A percentile compares a stretch with the other conserved stretches of the same genome.
Conservation (phyloP, 1,140 invertebrate genomes). For the Pachyrhynchus sulphureomaculatus region DNA sequence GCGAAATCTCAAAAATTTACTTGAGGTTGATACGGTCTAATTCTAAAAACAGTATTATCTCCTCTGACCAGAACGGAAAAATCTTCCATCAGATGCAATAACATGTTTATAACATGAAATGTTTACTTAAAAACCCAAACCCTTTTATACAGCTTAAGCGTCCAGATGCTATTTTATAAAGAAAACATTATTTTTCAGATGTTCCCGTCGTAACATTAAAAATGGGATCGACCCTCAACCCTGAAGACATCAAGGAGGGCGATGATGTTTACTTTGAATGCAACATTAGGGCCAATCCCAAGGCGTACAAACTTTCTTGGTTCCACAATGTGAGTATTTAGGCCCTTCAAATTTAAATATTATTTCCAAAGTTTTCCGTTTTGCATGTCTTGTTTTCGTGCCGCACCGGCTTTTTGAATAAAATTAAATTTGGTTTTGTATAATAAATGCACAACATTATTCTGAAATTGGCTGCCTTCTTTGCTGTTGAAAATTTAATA, state of each 20-base stretch:
- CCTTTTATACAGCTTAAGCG: no score
- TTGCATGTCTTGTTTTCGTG: slow-evolving; percentile 16
- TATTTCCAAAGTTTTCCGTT: slow-evolving; percentile 30
- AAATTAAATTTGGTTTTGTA: slow-evolving; percentile 29
- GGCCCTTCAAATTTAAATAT: slow-evolving; percentile 34
- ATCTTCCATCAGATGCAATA: no score
- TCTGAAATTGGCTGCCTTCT: slow-evolving; percentile 1
- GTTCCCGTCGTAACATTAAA: slow-evolving; percentile 79
- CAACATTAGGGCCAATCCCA: slow-evolving; percentile 81
- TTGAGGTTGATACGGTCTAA: no score
- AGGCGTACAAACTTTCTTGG: slow-evolving; percentile 81
- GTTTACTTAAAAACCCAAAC: no score
- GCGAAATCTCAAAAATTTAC: no score
- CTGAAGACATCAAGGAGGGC: slow-evolving; percentile 85
- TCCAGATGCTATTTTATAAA: no score
- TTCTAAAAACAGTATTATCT: no score
- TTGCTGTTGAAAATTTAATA: slow-evolving; percentile 12
- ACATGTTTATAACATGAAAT: no score
- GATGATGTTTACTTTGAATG: slow-evolving; percentile 94
- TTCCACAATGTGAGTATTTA: slow-evolving; percentile 77
- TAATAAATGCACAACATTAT: slow-evolving; percentile 20
- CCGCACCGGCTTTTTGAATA: slow-evolving; percentile 19
- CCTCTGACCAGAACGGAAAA: no score
- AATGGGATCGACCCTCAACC: slow-evolving; percentile 80
- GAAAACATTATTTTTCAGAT: slow-evolving; percentile 62